Base-by-base conservation (phyloP, 23 tunicate genomes). In the Pegea sp. region DNA sequence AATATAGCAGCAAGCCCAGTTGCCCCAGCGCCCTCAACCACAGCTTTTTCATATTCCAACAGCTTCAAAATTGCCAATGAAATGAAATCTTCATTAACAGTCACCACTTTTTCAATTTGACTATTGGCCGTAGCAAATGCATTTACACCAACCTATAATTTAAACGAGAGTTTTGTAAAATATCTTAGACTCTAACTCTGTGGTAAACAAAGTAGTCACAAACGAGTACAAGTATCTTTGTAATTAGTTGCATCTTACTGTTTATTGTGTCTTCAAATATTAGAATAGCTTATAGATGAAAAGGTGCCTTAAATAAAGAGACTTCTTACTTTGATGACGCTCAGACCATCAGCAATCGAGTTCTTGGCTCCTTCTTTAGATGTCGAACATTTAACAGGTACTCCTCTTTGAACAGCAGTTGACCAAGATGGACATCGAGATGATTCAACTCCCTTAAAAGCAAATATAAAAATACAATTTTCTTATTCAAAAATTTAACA, bases 1-100 rank as follows among this genome's bases (percentile, higher is more conserved):
- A 89, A 29, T 54, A 89, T 60, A 6, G 98, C 98, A 2, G 98
- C 98, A 1, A 78, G 57, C 18, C 90, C 91, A n/a, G 84, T 58
- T 3, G 98, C 98, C 5, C 98, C 98, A 33, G 81, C 98, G 29
- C 98, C 98, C 52, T 89, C 98, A 22, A 77, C 89, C 30, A 89
- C 98, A 1, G 98, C 61, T 63, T 89, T 89, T 60, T 89, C 98
- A 30, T 49, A 42, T 62, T 89, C 98, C 24, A 89, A 64, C 65
- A 89, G 58, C 56, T 67, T 62, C 62, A 89, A 48, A 31, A 89
- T 77, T 29, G 98, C 91, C 16, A 60, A 28, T 7, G 90, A 30
- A 26, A 89, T 78, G 63, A 46, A 78, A 34, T 78, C 67, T 63
- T 89, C 98, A 44, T 66, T 62, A 1, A 89, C 62, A 0, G 71